A percentile compares a stretch with the other conserved stretches of the same genome.
phyloP scores from a whole-genome alignment of 2,113 vertebrate species.

The Pongo abelii region DNA sequence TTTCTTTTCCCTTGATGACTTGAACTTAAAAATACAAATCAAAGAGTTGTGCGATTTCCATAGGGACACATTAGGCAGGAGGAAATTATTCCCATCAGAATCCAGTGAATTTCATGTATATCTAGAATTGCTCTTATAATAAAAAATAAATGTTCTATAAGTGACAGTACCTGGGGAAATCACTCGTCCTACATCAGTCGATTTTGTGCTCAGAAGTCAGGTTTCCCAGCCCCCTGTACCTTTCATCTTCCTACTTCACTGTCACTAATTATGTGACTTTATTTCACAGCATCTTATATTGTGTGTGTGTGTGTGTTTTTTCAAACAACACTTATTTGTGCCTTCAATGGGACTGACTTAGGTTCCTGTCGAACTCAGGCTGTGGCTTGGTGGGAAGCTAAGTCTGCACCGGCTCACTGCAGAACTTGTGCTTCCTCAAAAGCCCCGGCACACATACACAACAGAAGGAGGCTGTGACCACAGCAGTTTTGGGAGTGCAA shows the following conservation, averaged over 20 bases:
- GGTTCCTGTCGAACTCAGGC: not conserved
- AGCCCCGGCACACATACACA: not conserved
- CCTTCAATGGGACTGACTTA: constrained; percentile 10
- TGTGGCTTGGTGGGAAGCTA: not conserved
- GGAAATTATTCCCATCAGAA: constrained; percentile 81
- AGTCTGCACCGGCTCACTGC: too few relatives aligned
- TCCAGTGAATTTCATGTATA: constrained; percentile 71
- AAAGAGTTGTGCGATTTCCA: constrained; percentile 63
- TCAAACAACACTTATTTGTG: not conserved
- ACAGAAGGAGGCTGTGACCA: not conserved
- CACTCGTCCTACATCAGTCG: constrained; percentile 49
- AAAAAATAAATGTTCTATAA: constrained; percentile 80
- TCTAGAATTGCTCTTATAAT: constrained; percentile 80
- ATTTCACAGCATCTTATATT: constrained; percentile 40
- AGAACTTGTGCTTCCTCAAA: not conserved
- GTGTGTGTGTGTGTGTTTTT: constrained; percentile 14
- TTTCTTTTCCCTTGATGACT: constrained; percentile 60
- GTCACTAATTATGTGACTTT: constrained; percentile 32
- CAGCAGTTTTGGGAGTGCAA: not conserved
- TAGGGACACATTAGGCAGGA: constrained; percentile 73
- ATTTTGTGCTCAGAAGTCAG: constrained; percentile 54
- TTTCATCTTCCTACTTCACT: constrained; percentile 42
- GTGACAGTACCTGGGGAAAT: constrained; percentile 73
- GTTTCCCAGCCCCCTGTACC: not conserved
- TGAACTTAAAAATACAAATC: constrained; percentile 80